Percentiles rank a stretch among this genome's conserved stretches.
phyloP scores from a whole-genome alignment of 2,113 vertebrate species.

The Bostrychus sinensis region DNA sequence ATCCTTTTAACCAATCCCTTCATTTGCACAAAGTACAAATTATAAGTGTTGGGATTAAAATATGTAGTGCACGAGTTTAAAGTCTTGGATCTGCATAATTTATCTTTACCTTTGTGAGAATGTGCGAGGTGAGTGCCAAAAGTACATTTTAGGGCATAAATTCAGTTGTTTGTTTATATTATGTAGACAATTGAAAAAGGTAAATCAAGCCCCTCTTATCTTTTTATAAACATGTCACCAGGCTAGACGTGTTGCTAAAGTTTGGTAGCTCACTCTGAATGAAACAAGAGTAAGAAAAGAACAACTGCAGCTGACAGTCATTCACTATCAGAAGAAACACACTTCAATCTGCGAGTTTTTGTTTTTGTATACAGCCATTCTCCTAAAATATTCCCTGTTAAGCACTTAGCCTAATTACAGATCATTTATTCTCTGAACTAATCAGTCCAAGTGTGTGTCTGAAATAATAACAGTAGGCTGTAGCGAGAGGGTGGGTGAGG shows the following conservation, averaged over 20 bases:
- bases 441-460: conserved; percentile 77
- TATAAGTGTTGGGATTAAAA: too few species aligned
- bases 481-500: conserved; percentile 45
- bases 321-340: conserved; percentile 26
- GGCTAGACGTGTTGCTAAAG: neutral
- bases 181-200: too few species aligned
- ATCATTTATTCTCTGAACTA: conserved; percentile 77
- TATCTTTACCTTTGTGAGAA: too few species aligned
- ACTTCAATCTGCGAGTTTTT: conserved; percentile 35
- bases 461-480: conserved; percentile 68
- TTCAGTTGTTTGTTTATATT: too few species aligned
- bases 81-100: too few species aligned
- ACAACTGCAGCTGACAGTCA: conserved; percentile 9
- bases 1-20: too few species aligned
- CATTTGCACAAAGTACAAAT: too few species aligned
- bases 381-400: conserved; percentile 71
- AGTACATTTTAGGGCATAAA: too few species aligned
- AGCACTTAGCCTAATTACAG: conserved; percentile 77
- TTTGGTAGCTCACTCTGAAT: conserved; percentile 24
- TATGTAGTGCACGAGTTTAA: too few species aligned
- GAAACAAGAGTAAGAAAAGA: conserved; percentile 23
- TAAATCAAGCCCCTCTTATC: too few species aligned
- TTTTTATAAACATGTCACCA: neutral
- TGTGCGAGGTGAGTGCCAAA: too few species aligned
- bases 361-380: conserved; percentile 41